Base-by-base conservation (phyloP, 1,140 invertebrate genomes). In the Caenorhabditis remanei region DNA sequence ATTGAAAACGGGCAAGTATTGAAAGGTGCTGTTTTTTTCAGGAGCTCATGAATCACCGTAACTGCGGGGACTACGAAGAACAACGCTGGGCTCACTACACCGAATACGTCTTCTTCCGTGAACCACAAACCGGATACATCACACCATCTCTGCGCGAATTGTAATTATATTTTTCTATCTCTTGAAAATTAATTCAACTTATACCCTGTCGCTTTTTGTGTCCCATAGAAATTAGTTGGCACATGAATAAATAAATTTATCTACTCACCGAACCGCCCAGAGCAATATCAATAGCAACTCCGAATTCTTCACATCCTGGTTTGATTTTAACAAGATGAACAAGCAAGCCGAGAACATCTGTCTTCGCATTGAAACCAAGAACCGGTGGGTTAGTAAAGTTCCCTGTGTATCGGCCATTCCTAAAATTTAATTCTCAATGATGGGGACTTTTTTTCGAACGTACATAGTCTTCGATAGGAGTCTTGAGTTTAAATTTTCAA, bases 31-130 rank as follows among this genome's bases (percentile, higher is more conserved):
- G 4, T 14, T 55, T 90, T 55, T 90, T 91, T n/a, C 55, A 91
- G 90, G 91, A 91, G 53, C 87, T 91, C 40, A 91, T 91, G 88
- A 91, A 90, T 53, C 92, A 92, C 85, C 90, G 91, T 32, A 90
- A 92, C 61, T 90, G 88, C 61, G 91, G 91, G 6, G 91, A 92
- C 75, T 89, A 91, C 56, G 91, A 92, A 67, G 92, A 92, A 79
- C 90, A 92, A 83, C 90, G 91, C 56, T 92, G 91, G 91, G 91
- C 91, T 7, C 91, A 92, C 87, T 92, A 92, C 88, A 92, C 91
- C 13, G 90, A 91, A 63, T 92, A 92, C 87, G 91, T 92, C 14
- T 92, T 92, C 87, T 92, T 92, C 83, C 87, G 91, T 61, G 91
- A 92, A 61, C 91, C 91, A 56, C 46, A 65, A 32, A 83, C 40